A percentile compares a stretch with the other conserved stretches of the same genome.
phyloP scores from a whole-genome alignment of 2,797 vertebrate species.

The Anguilla obscura region DNA sequence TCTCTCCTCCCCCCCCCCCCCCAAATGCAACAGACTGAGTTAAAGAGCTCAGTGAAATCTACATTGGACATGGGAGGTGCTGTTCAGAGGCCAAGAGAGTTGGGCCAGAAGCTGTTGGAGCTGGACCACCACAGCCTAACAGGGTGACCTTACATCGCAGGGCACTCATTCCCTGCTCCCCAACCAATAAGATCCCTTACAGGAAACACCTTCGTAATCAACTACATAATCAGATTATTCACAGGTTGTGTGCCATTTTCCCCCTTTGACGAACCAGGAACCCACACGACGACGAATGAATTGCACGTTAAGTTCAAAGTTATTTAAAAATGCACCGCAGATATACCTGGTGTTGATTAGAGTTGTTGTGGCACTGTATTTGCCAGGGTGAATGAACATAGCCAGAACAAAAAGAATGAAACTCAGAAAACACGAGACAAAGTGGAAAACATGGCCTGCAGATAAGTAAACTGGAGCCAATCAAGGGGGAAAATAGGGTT shows the following conservation, averaged over 20 bases:
- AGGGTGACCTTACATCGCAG: background rate
- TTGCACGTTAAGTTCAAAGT: background rate
- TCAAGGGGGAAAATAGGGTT: constrained; percentile 11
- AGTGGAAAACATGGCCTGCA: background rate
- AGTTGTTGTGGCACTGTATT: background rate
- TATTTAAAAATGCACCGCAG: background rate
- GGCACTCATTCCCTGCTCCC: background rate
- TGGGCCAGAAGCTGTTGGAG: background rate
- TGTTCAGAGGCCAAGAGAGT: background rate
- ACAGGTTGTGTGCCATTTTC: background rate
- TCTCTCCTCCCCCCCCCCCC: background rate
- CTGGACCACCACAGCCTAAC: background rate
- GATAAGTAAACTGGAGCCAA: constrained; percentile 15
- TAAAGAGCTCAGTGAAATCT: background rate
- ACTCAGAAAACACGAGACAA: background rate
- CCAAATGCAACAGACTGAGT: background rate
- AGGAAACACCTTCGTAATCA: background rate
- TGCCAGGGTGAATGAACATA: background rate
- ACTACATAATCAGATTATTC: background rate
- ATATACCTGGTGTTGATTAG: background rate
- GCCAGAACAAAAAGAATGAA: background rate
- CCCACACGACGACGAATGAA: background rate
- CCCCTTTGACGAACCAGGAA: background rate
- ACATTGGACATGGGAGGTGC: background rate
- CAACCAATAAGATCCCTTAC: background rate